Evolutionary conservation across 2,888 invertebrate genomes (phyloP), one percentile per base, ranked within the genome.

Genomic region (Lampropteryx suffumata): DNA sequence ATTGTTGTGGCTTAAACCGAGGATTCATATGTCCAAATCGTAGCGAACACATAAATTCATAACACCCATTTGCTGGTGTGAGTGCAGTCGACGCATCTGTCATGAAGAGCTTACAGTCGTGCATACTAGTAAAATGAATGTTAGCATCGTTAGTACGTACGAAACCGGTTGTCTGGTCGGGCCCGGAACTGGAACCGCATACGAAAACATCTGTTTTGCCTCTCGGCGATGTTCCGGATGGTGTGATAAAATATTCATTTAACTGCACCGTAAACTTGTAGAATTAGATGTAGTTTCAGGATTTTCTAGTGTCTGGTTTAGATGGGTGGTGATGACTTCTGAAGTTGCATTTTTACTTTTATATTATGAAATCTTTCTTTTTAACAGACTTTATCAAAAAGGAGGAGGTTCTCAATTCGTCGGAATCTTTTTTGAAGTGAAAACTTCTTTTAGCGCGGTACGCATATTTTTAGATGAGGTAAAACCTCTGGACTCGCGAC

Each of bases 71-170:
- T 30, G 42, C 42, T 10, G 30, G 14, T 9, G 29, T 30, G 26
- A 45, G 44, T 49, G 56, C 42, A 46, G 47, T 17, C 46, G 43
- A 50, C 46, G 51, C 47, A 41, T 54, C 55, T 59, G 57, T 54
- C 54, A 61, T 50, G 49, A 51, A 55, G 37, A 42, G 65, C 63
- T 67, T 61, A 65, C 55, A 54, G 58, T 57, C 55, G 59, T 55
- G 53, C 13, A 12, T 32, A 42, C 21, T 13, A 6, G 12, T 12
- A 35, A 51, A 50, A 58, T 51, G 54, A 60, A 62, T 59, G 61
- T 47, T 44, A 51, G 59, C 28, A 34, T 34, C 14, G 34, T 34
- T 39, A 40, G 24, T 10, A 29, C 57, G 64, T 50, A 65, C 59
- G 57, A 57, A 65, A 57, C 64, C 58, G 64, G 65, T 62, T 64